These are phyloP conservation scores for Sebastes minor DNA, from an alignment of 2,797 vertebrate species.

Conservation along the genomic window DNA sequence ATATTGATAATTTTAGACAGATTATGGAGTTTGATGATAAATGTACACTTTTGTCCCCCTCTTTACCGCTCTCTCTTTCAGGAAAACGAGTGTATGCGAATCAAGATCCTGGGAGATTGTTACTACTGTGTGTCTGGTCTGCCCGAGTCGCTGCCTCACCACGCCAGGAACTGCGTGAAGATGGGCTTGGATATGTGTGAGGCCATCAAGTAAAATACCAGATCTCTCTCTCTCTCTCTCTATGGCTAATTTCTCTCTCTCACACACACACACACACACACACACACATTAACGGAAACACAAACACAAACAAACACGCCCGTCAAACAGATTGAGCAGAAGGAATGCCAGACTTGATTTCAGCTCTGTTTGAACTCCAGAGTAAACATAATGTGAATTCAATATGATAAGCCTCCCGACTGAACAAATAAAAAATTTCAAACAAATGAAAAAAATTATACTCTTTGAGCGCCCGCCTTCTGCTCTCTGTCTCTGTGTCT, in stretches of 20 bases:
- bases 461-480: background rate
- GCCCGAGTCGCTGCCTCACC: conserved; percentile 94
- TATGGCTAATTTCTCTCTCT: background rate
- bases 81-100: conserved; percentile 99
- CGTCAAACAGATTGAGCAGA: conserved; percentile 66
- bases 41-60: background rate
- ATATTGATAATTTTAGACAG: background rate
- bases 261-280: background rate
- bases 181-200: conserved; percentile 99
- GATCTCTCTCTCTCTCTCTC: conserved; percentile 28
- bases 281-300: conserved; percentile 16
- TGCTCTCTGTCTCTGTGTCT: background rate
- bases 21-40: background rate
- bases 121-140: conserved; percentile 98
- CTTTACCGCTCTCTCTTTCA: conserved; percentile 57
- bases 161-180: conserved; percentile 98
- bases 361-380: conserved; percentile 66
- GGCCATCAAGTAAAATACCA: conserved; percentile 93
- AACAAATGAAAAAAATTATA: conserved; percentile 26
- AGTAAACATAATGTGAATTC: conserved; percentile 70
- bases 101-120: conserved; percentile 98
- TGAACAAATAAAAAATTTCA: conserved; percentile 35
- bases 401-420: conserved; percentile 56
- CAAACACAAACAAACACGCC: conserved; percentile 54
- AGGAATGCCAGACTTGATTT: conserved; percentile 60